Conservation (phyloP, 1,140 invertebrate species). For the Araneus ventricosus region DNA sequence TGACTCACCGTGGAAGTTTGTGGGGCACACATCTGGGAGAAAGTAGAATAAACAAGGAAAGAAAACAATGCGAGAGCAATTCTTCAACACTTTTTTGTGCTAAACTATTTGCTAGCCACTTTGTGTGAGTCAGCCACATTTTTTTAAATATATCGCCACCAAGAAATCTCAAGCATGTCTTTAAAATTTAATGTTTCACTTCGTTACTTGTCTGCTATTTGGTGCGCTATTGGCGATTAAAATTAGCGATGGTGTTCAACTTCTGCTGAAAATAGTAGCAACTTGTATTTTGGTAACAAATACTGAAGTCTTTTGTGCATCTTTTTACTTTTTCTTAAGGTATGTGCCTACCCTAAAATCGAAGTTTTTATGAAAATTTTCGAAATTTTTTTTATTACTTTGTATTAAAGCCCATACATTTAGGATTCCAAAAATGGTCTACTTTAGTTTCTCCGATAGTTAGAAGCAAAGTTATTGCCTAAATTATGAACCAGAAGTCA, state of each 20-base stretch:
- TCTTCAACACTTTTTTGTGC: neutral
- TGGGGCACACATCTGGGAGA: neutral
- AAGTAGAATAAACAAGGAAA: slow-evolving; percentile 5
- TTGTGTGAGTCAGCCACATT: neutral
- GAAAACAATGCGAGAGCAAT: neutral
- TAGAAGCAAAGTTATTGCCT: too few species aligned
- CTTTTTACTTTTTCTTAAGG: neutral
- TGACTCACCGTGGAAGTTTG: neutral
- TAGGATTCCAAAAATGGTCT: too few species aligned
- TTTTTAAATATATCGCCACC: slow-evolving; percentile 6
- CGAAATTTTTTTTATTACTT: too few species aligned
- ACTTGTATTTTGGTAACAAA: neutral
- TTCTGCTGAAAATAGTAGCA: neutral
- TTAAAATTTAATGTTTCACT: neutral
- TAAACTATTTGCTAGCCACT: neutral
- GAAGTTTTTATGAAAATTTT: too few species aligned
- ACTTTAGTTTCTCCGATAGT: too few species aligned
- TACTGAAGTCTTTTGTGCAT: neutral
- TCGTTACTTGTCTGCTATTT: neutral
- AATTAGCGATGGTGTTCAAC: neutral
- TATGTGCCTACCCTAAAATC: too few species aligned
- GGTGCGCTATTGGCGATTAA: neutral
- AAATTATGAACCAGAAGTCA: too few species aligned
- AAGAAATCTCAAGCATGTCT: neutral
- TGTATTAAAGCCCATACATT: too few species aligned